Percentiles rank a stretch among this genome's conserved stretches.
phyloP scores from a whole-genome alignment of 2,797 vertebrate species.

The Pteronotus mesoamericanus region DNA sequence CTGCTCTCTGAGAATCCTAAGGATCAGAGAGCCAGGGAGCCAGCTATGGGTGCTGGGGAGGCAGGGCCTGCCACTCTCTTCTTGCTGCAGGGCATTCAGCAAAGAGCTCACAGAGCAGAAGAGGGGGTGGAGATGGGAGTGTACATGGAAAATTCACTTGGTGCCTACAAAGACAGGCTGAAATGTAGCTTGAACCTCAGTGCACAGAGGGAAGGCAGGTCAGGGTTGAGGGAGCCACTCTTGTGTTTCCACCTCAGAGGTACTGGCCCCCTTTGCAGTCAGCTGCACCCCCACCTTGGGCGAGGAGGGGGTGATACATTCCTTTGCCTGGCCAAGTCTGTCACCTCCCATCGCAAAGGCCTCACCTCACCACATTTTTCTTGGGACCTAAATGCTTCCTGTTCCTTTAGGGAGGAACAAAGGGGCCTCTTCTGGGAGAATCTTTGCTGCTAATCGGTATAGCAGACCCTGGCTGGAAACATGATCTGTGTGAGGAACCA shows the following conservation, averaged over 20 bases:
- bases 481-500: not conserved
- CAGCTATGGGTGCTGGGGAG: not conserved
- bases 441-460: constrained; percentile 49
- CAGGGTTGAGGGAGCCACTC: not conserved
- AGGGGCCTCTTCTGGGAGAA: not conserved
- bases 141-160: not conserved
- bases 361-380: constrained; percentile 29
- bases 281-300: not conserved
- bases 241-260: not conserved
- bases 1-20: not conserved
- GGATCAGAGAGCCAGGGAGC: not conserved
- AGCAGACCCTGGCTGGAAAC: constrained; percentile 56
- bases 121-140: not conserved
- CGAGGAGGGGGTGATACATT: not conserved
- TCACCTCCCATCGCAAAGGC: constrained; percentile 8
- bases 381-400: constrained; percentile 29
- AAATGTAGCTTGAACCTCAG: not conserved
- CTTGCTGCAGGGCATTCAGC: not conserved
- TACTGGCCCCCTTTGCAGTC: not conserved
- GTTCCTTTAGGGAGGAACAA: not conserved
- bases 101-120: not conserved
- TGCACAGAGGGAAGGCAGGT: not conserved
- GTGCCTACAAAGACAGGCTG: not conserved
- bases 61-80: not conserved
- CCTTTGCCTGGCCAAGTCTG: not conserved